phyloP scores from a whole-genome alignment of 2,888 invertebrate genomes.

The Andrena camellia region DNA sequence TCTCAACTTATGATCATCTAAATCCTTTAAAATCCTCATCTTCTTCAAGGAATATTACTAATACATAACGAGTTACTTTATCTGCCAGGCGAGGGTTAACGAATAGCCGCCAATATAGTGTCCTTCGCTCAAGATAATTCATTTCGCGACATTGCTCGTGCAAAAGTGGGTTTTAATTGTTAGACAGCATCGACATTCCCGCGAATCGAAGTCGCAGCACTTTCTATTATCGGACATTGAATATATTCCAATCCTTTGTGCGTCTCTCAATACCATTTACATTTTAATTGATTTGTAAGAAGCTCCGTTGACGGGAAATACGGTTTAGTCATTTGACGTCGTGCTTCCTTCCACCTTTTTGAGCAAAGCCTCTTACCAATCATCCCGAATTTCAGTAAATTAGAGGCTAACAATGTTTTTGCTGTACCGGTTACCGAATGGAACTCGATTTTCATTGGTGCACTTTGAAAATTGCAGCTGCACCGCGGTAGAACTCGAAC shows the following conservation, averaged over 20 bases:
- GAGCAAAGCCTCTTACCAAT: neutral
- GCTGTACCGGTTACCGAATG: neutral
- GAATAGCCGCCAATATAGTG: no score
- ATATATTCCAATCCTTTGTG: conserved; percentile 10
- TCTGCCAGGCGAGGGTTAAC: no score
- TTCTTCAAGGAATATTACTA: no score
- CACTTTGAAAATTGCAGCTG: conserved; percentile 12
- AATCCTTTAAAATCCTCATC: no score
- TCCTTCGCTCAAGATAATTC: no score
- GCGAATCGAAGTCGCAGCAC: neutral
- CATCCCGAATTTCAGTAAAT: no score
- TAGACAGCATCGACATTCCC: no score
- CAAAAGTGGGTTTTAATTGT: no score
- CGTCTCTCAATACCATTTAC: neutral
- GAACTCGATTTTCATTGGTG: conserved; percentile 37
- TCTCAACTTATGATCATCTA: no score
- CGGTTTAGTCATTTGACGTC: neutral
- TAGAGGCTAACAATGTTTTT: conserved; percentile 9
- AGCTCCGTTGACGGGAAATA: neutral
- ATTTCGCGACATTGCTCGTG: no score
- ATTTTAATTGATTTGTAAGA: conserved; percentile 19
- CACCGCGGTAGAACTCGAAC: conserved; percentile 25
- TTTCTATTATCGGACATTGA: conserved; percentile 12
- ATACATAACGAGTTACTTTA: no score
- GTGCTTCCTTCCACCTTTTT: neutral